These are phyloP conservation scores for Drosophila pseudoobscura DNA, from an alignment of 1,140 invertebrate genomes.

Conservation along the genomic window DNA sequence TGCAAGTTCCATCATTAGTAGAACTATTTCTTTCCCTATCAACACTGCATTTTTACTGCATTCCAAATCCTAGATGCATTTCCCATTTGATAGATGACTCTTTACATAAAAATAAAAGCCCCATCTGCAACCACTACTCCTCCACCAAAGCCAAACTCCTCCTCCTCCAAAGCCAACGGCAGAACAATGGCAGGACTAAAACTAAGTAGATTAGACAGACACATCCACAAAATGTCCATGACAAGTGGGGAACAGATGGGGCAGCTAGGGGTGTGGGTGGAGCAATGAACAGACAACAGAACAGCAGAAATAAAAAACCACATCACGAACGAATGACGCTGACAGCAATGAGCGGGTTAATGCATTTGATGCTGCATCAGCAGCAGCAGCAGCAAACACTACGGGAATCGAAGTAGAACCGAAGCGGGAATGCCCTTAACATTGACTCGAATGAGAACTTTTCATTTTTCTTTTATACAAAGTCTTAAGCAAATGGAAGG, in stretches of 20 bases:
- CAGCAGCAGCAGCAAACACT: background rate
- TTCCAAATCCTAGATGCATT: background rate
- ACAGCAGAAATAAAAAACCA: constrained; percentile 49
- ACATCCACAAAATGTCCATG: constrained; percentile 47
- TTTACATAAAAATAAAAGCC: constrained; percentile 32
- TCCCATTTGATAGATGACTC: constrained; percentile 52
- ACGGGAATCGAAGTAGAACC: too few species aligned
- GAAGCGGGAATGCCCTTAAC: background rate
- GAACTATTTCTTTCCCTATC: background rate
- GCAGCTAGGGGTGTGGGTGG: background rate
- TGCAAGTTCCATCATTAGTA: too few species aligned
- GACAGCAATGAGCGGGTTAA: constrained; percentile 77
- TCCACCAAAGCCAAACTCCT: background rate
- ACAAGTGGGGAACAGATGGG: constrained; percentile 13
- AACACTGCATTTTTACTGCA: background rate
- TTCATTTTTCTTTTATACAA: too few species aligned
- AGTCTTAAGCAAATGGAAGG: too few species aligned
- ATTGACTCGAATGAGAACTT: too few species aligned
- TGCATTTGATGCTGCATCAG: constrained; percentile 67
- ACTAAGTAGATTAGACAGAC: constrained; percentile 53
- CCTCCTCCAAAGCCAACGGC: constrained; percentile 1
- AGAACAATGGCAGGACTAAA: constrained; percentile 43
- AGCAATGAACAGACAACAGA: constrained; percentile 20
- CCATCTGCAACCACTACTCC: background rate
- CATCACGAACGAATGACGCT: constrained; percentile 66